A percentile compares a stretch with the other conserved stretches of the same genome.
These are phyloP conservation scores for Patiria miniata DNA, from an alignment of 35 echinoderm and acorn worm species.

Conservation along the genomic window DNA sequence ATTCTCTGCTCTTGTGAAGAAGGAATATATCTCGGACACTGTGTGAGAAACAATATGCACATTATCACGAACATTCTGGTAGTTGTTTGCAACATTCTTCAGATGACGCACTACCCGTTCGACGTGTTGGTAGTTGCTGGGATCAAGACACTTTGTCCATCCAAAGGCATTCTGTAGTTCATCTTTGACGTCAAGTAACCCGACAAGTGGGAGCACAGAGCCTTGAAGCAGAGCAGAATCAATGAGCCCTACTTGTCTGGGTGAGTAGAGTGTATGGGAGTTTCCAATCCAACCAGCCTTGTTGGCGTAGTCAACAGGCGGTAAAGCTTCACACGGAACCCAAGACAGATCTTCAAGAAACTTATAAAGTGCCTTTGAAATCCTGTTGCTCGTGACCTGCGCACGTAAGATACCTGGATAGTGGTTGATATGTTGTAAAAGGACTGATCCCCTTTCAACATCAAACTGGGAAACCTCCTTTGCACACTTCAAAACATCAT, in stretches of 20 bases:
- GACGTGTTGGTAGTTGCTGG: not conserved
- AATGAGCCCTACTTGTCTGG: conserved; percentile 4
- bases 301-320: not conserved
- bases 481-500: conserved; percentile 4
- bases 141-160: not conserved
- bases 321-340: conserved; percentile 33
- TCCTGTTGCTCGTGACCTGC: not conserved
- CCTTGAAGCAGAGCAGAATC: conserved; percentile 8
- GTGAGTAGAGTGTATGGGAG: not conserved
- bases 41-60: not conserved
- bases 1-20: not conserved
- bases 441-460: not conserved
- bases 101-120: not conserved
- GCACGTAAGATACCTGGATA: not conserved
- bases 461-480: not conserved
- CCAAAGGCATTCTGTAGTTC: not conserved
- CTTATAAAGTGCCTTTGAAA: conserved; percentile 8
- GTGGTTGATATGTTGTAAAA: conserved; percentile 9
- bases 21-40: conserved; percentile 1
- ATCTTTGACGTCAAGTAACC: not conserved
- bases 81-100: conserved; percentile 1
- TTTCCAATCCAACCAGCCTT: conserved; percentile 14
- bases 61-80: not conserved
- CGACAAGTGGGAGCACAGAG: not conserved
- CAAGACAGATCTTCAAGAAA: not conserved